Percentiles rank a stretch among this genome's conserved stretches.
phyloP scores from a whole-genome alignment of 2,888 invertebrate genomes.

The Dysmachus trigonus region DNA sequence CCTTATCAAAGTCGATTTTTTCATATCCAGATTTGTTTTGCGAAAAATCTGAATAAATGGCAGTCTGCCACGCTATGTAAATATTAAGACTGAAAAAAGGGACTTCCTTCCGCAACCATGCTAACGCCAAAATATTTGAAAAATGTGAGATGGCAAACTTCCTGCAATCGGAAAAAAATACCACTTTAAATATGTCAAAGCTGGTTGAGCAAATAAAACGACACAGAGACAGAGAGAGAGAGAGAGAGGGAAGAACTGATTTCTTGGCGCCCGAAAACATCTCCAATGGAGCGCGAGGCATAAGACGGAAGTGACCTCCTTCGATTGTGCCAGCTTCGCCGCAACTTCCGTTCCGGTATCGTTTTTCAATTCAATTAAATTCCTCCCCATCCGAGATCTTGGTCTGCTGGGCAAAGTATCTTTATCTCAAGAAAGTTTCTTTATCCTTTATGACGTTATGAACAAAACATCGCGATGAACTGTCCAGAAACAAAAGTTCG shows the following conservation, averaged over 20 bases:
- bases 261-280: neutral
- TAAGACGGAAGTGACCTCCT: neutral
- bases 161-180: neutral
- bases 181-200: neutral
- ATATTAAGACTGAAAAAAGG: neutral
- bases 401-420: neutral
- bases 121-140: neutral
- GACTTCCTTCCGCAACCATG: neutral
- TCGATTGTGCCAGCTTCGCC: neutral
- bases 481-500: slow-evolving; percentile 9
- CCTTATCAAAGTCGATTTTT: neutral
- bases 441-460: slow-evolving; percentile 7
- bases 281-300: neutral
- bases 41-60: neutral
- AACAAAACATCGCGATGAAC: slow-evolving; percentile 4
- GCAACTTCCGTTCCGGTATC: neutral
- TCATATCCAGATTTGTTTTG: neutral
- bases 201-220: neutral
- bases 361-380: slow-evolving; percentile 28
- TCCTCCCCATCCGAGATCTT: neutral
- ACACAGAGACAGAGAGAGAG: too few species aligned
- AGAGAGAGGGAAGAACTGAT: neutral
- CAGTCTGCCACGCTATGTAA: neutral
- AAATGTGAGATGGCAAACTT: neutral
- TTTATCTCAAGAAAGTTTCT: neutral